Base-by-base conservation (phyloP, 2,797 vertebrate species). In the Eremophila alpestris region DNA sequence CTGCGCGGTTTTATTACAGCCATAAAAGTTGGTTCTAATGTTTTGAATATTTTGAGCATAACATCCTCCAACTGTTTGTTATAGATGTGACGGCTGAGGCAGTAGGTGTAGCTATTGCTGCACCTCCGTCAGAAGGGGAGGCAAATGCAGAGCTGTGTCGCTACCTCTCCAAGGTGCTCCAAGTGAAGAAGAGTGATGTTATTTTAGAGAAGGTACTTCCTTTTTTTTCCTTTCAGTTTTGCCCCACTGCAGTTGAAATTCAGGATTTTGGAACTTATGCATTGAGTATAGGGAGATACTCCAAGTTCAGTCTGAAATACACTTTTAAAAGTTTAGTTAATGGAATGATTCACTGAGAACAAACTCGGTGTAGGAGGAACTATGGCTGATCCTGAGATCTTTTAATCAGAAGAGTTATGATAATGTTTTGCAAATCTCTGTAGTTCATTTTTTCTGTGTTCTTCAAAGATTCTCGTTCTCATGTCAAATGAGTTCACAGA, bases 91-190 rank as follows among this genome's bases (percentile, higher is more conserved):
- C 98, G 1, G 23, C 96, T 0, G 98, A 98, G 75, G 98, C 98
- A 2, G 98, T 99, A 32, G 98, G 98, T 13, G 98, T 99, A 26
- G 98, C 99, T 48, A 98, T 99, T 16, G 99, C 99, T 24, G 99
- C 99, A 1, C 99, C 99, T 12, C 98, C 99, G 0, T 98, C 98
- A 1, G 99, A 99, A 51, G 99, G 99, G 59, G 99, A 99, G 94
- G 99, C 99, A 13, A 99, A 99, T 11, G 83, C 98, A 0, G 99
- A 99, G 94, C 98, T 99, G 22, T 95, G 99, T 38, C 98, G 98
- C 2, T 99, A 98, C 89, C 98, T 99, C 41, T 98, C 99, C 55
- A 98, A 98, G 96, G 98, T 99, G 52, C 97, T 99, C 48, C 97
- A 97, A 52, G 96, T 99, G 93, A 99, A 98, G 98, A 99, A 98